Percentiles rank a stretch among this genome's conserved stretches.
These are phyloP conservation scores for Sebastes trivittatus DNA, from an alignment of 2,797 vertebrate species.

Conservation along the genomic window DNA sequence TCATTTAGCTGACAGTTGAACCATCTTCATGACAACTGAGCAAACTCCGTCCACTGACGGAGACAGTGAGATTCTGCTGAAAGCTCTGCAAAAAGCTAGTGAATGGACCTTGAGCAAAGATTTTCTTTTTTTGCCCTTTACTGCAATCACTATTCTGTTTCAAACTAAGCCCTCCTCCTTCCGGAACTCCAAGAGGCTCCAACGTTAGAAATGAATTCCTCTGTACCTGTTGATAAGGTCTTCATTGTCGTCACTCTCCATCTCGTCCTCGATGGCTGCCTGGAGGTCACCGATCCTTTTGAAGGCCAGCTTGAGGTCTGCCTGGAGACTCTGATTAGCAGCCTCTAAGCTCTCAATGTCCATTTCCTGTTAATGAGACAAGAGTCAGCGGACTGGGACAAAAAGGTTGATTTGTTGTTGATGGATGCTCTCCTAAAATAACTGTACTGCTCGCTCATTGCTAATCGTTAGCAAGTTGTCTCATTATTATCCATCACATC, in stretches of 20 bases:
- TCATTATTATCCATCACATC: background rate
- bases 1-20: background rate
- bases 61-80: background rate
- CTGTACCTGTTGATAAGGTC: slow-evolving; percentile 97
- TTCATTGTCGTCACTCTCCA: slow-evolving; percentile 98
- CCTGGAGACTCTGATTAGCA: slow-evolving; percentile 96
- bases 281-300: slow-evolving; percentile 98
- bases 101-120: too few relatives aligned
- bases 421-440: background rate
- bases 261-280: slow-evolving; percentile 97
- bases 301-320: slow-evolving; percentile 97
- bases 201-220: background rate
- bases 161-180: too few relatives aligned
- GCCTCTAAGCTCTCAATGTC: slow-evolving; percentile 97
- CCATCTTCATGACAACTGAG: background rate
- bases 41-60: background rate
- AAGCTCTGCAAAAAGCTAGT: background rate
- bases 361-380: slow-evolving; percentile 88
- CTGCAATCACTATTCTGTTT: too few relatives aligned
- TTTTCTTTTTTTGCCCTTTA: too few relatives aligned
- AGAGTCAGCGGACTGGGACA: background rate
- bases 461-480: background rate
- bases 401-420: background rate
- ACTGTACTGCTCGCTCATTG: background rate
- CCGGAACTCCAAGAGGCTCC: background rate